Evolutionary conservation across 2,888 invertebrate genomes (phyloP).

Genomic region (Tanaodytes sp.): DNA sequence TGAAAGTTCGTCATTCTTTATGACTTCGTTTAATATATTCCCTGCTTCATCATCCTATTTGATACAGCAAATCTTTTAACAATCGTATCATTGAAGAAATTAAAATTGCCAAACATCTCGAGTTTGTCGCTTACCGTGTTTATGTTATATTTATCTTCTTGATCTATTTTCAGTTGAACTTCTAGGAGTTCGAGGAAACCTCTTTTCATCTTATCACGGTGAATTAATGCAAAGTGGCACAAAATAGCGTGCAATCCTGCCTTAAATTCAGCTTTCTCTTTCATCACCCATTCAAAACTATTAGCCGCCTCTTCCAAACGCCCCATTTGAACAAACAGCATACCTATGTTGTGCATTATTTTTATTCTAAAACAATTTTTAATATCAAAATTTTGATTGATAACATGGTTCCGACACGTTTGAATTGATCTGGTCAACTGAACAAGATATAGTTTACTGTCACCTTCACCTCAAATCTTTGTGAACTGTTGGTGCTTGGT

Average conservation of each 20-base stretch:
- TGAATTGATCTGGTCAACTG: too few species aligned
- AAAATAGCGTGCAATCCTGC: conserved; percentile 90
- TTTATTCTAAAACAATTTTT: conserved; percentile 81
- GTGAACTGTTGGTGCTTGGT: conserved; percentile 94
- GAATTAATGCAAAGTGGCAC: conserved; percentile 91
- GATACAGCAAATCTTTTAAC: too few species aligned
- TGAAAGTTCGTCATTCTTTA: conserved; percentile 84
- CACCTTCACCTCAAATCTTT: conserved; percentile 85
- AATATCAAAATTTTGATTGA: too few species aligned
- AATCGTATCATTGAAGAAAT: too few species aligned
- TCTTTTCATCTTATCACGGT: conserved; percentile 93
- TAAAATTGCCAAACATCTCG: too few species aligned
- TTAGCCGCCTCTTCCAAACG: conserved; percentile 97
- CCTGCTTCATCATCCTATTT: conserved; percentile 75
- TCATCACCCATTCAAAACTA: conserved; percentile 98
- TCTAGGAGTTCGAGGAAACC: conserved; percentile 92
- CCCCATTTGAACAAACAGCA: conserved; percentile 95
- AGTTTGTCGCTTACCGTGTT: conserved; percentile 64
- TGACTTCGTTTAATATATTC: conserved; percentile 80
- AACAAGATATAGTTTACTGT: too few species aligned
- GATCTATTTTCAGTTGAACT: conserved; percentile 87
- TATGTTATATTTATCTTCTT: conserved; percentile 78
- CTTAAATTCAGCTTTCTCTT: conserved; percentile 91
- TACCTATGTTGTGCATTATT: conserved; percentile 98
- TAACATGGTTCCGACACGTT: too few species aligned